A percentile compares a stretch with the other conserved stretches of the same genome.
These are phyloP conservation scores for Actinia equina DNA, from an alignment of 64 coral and sea anemone species.

Conservation along the genomic window DNA sequence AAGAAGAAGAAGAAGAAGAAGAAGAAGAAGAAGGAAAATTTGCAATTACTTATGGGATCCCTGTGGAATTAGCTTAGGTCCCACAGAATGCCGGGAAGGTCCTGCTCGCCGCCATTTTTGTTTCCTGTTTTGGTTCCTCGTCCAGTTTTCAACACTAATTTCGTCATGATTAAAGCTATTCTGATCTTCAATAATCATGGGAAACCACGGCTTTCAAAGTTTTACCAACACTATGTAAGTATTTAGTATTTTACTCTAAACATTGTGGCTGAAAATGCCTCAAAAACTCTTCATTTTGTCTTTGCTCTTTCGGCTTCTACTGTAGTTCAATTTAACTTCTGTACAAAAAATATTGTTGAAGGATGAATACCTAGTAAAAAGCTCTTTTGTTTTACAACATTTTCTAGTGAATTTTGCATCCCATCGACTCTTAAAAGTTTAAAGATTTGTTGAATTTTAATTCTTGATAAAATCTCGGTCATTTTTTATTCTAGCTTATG, in stretches of 20 bases:
- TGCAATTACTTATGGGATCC: background rate
- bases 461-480: too few species aligned
- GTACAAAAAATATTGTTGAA: too few species aligned
- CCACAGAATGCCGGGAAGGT: conserved; percentile 6
- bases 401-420: too few species aligned
- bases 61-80: background rate
- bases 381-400: too few species aligned
- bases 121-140: background rate
- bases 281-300: background rate
- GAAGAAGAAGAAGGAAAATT: too few species aligned
- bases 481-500: too few species aligned
- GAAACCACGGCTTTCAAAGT: conserved; percentile 86
- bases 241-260: conserved; percentile 12
- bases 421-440: too few species aligned
- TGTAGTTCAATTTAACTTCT: too few species aligned
- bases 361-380: too few species aligned
- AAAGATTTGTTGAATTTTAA: too few species aligned
- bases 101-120: conserved; percentile 71
- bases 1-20: too few species aligned
- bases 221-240: conserved; percentile 95
- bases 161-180: conserved; percentile 92
- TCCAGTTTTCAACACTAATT: background rate
- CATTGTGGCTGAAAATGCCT: background rate
- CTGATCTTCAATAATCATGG: conserved; percentile 99
- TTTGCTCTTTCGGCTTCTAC: too few species aligned